Conservation (phyloP, 2,797 vertebrate species). For the Tragopan temminckii region DNA sequence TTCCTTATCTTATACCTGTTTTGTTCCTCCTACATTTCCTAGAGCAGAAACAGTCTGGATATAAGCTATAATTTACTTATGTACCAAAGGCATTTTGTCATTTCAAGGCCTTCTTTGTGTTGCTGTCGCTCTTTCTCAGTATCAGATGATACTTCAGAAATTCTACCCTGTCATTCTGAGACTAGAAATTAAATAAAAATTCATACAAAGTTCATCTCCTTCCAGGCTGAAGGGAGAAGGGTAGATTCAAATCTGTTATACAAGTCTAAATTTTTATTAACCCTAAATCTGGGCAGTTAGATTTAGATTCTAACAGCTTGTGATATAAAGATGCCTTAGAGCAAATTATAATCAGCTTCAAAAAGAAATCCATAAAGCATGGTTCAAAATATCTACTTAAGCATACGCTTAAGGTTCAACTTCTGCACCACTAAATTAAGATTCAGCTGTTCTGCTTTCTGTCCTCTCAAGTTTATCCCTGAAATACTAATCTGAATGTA, state of each 20-base stretch:
- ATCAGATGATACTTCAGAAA: background rate
- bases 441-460: background rate
- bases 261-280: background rate
- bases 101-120: background rate
- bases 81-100: background rate
- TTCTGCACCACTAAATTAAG: background rate
- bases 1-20: background rate
- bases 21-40: background rate
- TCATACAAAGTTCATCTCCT: background rate
- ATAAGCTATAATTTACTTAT: background rate
- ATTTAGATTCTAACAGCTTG: background rate
- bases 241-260: background rate
- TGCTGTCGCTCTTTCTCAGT: background rate
- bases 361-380: background rate
- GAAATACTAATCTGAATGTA: background rate
- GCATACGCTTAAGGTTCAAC: background rate
- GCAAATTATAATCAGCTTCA: background rate
- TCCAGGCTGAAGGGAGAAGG: background rate
- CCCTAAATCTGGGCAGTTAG: background rate
- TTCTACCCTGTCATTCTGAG: background rate
- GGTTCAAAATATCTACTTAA: background rate
- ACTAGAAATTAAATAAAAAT: background rate
- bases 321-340: background rate
- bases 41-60: background rate
- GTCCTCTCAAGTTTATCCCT: background rate